phyloP scores from a whole-genome alignment of 2,888 invertebrate species.

The Stenichneumon culpator region DNA sequence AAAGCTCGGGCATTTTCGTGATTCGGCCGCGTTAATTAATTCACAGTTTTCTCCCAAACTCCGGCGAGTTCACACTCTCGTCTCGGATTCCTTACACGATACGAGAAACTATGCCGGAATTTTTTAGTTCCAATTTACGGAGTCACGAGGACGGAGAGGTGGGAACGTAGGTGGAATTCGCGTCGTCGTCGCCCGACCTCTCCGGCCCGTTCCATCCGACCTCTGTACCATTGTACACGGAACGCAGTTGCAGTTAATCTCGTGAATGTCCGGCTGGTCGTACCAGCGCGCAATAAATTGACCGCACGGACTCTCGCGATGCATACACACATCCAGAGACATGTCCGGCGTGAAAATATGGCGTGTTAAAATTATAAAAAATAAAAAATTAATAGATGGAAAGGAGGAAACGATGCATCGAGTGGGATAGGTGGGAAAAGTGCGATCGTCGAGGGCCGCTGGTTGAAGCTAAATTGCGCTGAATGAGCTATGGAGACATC shows the following conservation, averaged over 20 bases:
- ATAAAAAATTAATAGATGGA: slow-evolving; percentile 28
- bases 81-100: slow-evolving; percentile 18
- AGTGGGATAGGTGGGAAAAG: neutral
- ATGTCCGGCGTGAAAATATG: slow-evolving; percentile 63
- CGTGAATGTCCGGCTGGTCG: slow-evolving; percentile 66
- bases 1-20: neutral
- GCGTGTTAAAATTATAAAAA: slow-evolving; percentile 61
- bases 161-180: slow-evolving; percentile 43
- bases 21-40: neutral
- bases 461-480: neutral
- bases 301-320: slow-evolving; percentile 51
- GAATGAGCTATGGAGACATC: neutral
- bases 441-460: neutral
- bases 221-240: slow-evolving; percentile 59
- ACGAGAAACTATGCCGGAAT: slow-evolving; percentile 32
- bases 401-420: slow-evolving; percentile 2
- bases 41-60: neutral
- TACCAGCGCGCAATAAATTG: slow-evolving; percentile 64
- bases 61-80: neutral
- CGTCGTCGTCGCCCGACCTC: slow-evolving; percentile 34
- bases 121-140: slow-evolving; percentile 38
- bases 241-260: slow-evolving; percentile 65
- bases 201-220: slow-evolving; percentile 25
- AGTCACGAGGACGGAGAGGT: slow-evolving; percentile 23
- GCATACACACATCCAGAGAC: slow-evolving; percentile 40